Conservation (phyloP, 2,113 vertebrate genomes). For the Tupaia chinensis region DNA sequence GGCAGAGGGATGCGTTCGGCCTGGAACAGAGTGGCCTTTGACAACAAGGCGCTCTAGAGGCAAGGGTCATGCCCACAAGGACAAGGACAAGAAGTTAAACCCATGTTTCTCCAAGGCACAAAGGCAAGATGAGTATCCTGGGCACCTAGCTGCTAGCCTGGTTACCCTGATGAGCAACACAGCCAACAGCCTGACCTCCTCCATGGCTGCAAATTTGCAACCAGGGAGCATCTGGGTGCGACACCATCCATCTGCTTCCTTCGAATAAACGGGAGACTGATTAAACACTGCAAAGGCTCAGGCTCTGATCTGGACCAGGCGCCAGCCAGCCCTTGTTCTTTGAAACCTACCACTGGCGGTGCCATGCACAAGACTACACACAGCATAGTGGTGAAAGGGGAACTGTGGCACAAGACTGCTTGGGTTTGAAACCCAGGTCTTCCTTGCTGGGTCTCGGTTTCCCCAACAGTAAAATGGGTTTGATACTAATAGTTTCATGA, state of each 20-base stretch:
- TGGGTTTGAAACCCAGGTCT: neutral
- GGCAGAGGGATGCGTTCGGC: neutral
- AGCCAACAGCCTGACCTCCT: neutral
- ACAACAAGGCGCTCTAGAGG: neutral
- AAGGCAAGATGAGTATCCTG: neutral
- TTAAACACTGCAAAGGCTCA: neutral
- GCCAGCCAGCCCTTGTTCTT: neutral
- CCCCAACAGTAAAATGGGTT: neutral
- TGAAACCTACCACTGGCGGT: neutral
- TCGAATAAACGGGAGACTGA: neutral
- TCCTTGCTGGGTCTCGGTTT: conserved; percentile 22
- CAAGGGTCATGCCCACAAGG: neutral
- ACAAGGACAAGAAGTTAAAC: neutral
- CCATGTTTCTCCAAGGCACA: neutral
- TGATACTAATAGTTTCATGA: neutral
- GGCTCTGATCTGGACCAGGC: neutral
- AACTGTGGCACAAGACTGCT: neutral
- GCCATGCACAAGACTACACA: fast-evolving
- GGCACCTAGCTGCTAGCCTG: neutral
- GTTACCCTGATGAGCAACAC: neutral
- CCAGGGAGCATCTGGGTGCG: fast-evolving
- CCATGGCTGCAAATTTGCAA: neutral
- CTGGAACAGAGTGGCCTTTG: neutral
- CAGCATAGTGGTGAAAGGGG: neutral
- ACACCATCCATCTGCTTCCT: neutral